phyloP scores from a whole-genome alignment of 2,113 vertebrate species.

The Neotragus moschatus region DNA sequence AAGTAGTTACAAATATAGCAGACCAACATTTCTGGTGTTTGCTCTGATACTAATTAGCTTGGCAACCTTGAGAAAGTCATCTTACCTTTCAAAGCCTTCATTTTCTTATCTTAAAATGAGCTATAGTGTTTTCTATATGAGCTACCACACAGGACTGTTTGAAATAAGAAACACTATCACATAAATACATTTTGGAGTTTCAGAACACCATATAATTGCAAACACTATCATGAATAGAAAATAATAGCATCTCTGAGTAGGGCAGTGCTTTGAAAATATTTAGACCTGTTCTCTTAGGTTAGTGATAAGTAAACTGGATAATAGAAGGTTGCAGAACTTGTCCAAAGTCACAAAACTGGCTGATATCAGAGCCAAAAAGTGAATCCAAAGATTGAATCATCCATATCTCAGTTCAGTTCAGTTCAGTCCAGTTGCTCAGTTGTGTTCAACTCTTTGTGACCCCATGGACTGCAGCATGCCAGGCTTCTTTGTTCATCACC shows the following conservation, averaged over 20 bases:
- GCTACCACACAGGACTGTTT: conserved; percentile 21
- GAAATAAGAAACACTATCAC: conserved; percentile 59
- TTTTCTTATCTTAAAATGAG: conserved; percentile 70
- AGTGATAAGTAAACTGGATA: not conserved
- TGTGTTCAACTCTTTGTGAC: not conserved
- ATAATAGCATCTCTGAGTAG: conserved; percentile 39
- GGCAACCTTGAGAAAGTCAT: conserved; percentile 64
- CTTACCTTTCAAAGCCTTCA: conserved; percentile 52
- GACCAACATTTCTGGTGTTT: not conserved
- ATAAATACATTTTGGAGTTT: conserved; percentile 61
- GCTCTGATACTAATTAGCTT: conserved; percentile 59
- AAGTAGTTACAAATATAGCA: not conserved
- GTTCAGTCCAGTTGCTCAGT: not conserved
- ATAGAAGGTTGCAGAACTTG: conserved; percentile 21
- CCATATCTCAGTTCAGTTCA: not conserved
- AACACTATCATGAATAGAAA: conserved; percentile 55
- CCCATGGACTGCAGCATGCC: not conserved
- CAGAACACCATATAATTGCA: conserved; percentile 53
- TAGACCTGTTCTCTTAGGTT: not conserved
- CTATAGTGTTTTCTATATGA: conserved; percentile 60
- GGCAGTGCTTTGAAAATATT: conserved; percentile 22
- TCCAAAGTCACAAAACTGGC: conserved; percentile 45
- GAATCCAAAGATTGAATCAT: not conserved
- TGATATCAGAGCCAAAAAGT: not conserved
- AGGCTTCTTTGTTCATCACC: not conserved